These are phyloP conservation scores for Tonatia bakeri DNA, from an alignment of 2,113 vertebrate genomes.

Conservation along the genomic window DNA sequence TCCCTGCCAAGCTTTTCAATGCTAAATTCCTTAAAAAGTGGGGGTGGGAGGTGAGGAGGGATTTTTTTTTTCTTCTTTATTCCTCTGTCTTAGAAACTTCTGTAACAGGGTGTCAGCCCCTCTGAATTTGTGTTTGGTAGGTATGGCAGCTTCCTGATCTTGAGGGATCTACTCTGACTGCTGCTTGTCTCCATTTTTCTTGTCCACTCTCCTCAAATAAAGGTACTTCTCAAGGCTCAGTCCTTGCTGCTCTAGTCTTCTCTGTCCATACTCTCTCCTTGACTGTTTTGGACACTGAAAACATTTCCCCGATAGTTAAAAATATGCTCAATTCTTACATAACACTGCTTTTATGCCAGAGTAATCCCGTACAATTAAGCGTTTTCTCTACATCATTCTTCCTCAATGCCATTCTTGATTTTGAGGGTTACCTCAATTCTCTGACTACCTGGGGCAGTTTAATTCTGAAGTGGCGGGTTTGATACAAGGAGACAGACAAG, in stretches of 20 bases:
- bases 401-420: not conserved
- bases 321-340: not conserved
- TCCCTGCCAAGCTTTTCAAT: not conserved
- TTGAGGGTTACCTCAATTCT: not conserved
- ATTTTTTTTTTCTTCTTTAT: not conserved
- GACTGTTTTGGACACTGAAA: not conserved
- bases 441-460: not conserved
- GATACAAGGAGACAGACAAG: not conserved
- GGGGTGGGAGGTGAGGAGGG: not conserved
- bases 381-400: not conserved
- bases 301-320: constrained; percentile 15
- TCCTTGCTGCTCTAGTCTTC: not conserved
- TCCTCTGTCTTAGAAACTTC: not conserved
- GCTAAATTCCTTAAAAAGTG: not conserved
- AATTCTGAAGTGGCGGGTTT: not conserved
- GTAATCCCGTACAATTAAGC: not conserved
- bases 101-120: not conserved
- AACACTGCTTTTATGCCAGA: not conserved
- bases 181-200: not conserved
- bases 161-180: not conserved
- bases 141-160: not conserved
- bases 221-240: not conserved
- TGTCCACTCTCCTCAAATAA: not conserved
- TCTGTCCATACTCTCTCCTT: not conserved
- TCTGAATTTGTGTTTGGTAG: not conserved